Conservation (phyloP, 2,113 vertebrate genomes). For the Zosterops lateralis region DNA sequence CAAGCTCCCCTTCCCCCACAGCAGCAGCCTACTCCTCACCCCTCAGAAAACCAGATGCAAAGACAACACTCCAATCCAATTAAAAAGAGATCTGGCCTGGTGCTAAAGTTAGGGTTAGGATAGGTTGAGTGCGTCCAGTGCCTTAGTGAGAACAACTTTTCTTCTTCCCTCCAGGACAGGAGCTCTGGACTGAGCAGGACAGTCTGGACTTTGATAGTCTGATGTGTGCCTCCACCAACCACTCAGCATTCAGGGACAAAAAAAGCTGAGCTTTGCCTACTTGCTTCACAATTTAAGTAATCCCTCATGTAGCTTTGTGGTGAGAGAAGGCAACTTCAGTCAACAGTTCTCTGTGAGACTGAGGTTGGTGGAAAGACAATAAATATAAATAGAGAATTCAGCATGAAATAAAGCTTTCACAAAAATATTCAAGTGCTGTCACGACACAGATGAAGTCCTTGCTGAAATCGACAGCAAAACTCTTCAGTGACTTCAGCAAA, state of each 20-base stretch:
- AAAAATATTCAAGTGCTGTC: neutral
- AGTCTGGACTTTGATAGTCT: neutral
- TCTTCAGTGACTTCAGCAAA: neutral
- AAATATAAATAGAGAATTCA: slow-evolving; percentile 26
- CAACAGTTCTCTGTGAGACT: slow-evolving; percentile 20
- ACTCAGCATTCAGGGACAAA: neutral
- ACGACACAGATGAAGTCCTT: neutral
- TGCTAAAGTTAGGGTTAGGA: neutral
- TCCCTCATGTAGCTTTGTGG: slow-evolving; percentile 8
- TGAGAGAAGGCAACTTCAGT: slow-evolving; percentile 31
- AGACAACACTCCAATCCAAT: neutral
- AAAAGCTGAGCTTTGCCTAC: neutral
- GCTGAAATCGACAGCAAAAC: neutral
- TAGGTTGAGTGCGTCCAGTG: neutral
- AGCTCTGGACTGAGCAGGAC: neutral
- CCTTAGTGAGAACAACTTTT: neutral
- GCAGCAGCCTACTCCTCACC: neutral
- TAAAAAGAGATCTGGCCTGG: neutral
- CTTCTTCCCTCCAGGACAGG: neutral
- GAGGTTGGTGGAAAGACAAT: slow-evolving; percentile 31
- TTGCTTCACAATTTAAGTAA: slow-evolving; percentile 4
- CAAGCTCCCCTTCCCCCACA: neutral
- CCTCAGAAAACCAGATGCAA: neutral
- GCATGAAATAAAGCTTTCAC: neutral
- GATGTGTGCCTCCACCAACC: neutral